A percentile compares a stretch with the other conserved stretches of the same genome.
Evolutionary conservation across 1,140 invertebrate genomes (phyloP).

Genomic region (Ceratina japonica): DNA sequence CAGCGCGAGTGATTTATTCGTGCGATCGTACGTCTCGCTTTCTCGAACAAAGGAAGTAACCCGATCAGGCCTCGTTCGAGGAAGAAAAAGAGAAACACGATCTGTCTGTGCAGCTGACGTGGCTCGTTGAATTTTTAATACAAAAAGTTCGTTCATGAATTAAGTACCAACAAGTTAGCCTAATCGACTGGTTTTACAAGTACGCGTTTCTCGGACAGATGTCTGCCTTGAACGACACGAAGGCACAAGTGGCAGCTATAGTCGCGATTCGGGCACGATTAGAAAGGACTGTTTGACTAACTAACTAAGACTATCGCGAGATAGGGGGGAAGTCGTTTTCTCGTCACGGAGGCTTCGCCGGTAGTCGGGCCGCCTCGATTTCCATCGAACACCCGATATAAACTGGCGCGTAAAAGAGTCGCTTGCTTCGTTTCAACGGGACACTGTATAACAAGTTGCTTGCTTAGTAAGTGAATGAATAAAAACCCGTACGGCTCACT

Average conservation of each 20-base stretch:
- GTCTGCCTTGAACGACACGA: slow-evolving; percentile 4
- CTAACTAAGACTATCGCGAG: background rate
- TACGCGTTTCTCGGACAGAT: slow-evolving; percentile 4
- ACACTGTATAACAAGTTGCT: slow-evolving; percentile 72
- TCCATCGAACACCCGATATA: slow-evolving; percentile 51
- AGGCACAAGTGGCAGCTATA: background rate
- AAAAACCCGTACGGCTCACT: slow-evolving; percentile 79
- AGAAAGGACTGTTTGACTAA: background rate
- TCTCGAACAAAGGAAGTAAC: too few relatives aligned
- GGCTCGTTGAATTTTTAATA: slow-evolving; percentile 16
- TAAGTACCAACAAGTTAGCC: background rate
- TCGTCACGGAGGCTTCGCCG: background rate
- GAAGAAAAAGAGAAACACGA: background rate
- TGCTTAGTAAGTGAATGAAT: slow-evolving; percentile 79
- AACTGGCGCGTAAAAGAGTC: slow-evolving; percentile 51
- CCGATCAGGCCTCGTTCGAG: background rate
- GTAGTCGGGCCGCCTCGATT: slow-evolving; percentile 45
- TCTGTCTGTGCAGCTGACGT: background rate
- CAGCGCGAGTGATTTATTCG: background rate
- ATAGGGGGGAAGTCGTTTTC: background rate
- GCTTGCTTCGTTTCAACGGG: slow-evolving; percentile 69
- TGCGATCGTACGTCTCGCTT: too few relatives aligned
- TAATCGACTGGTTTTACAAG: background rate
- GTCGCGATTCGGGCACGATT: background rate
- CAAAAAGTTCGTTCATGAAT: background rate